These are phyloP conservation scores for Potamarius usumacintae DNA, from an alignment of 2,113 vertebrate species.

Conservation along the genomic window DNA sequence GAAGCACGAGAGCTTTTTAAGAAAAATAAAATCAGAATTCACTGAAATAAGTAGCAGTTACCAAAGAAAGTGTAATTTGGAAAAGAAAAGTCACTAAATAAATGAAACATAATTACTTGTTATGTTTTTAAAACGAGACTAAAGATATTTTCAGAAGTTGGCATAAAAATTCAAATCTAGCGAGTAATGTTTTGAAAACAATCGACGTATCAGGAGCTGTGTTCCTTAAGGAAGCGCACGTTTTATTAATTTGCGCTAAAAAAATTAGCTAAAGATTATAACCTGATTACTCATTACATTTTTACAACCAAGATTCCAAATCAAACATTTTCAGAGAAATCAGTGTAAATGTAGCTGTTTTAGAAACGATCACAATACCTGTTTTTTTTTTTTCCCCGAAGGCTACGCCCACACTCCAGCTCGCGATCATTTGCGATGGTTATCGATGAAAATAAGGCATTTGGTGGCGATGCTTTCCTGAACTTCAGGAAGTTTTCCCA, in stretches of 20 bases:
- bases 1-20: too few species aligned
- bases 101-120: background rate
- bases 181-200: too few species aligned
- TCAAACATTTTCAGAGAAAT: background rate
- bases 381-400: background rate
- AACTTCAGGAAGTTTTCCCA: too few species aligned
- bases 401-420: too few species aligned
- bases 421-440: too few species aligned
- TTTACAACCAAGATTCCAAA: background rate
- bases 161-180: too few species aligned
- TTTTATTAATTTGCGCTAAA: background rate
- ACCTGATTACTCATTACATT: background rate
- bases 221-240: background rate
- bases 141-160: too few species aligned
- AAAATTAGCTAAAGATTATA: background rate
- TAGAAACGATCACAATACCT: background rate
- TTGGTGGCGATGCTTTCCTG: too few species aligned
- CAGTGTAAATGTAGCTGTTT: background rate
- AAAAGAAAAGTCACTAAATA: background rate
- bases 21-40: too few species aligned
- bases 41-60: too few species aligned
- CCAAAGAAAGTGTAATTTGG: background rate
- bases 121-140: too few species aligned
- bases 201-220: background rate
- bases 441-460: too few species aligned